Evolutionary conservation across 2,797 vertebrate genomes (phyloP).

Genomic region (Coregonus suidteri): DNA sequence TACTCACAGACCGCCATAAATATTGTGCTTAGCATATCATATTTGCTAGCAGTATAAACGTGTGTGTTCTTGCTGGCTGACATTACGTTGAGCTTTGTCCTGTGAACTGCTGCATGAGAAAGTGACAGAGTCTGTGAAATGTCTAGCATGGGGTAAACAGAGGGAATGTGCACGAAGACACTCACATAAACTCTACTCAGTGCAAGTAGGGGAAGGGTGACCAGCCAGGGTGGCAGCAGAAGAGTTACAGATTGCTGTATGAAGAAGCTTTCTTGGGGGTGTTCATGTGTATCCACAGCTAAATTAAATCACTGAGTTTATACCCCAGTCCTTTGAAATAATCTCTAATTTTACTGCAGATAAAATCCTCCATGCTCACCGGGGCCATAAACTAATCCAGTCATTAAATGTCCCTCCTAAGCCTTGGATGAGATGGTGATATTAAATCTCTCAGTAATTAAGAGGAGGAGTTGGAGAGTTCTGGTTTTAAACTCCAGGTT

Average conservation of each 20-base stretch:
- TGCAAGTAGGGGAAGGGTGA: conserved; percentile 48
- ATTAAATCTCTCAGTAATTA: conserved; percentile 68
- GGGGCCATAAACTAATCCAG: conserved; percentile 63
- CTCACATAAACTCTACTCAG: background rate
- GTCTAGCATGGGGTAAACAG: conserved; percentile 9
- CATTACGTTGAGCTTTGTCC: conserved; percentile 34
- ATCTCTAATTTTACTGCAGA: conserved; percentile 66
- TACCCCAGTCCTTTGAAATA: conserved; percentile 67
- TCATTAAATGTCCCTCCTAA: conserved; percentile 76
- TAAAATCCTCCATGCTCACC: conserved; percentile 51
- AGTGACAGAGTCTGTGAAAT: conserved; percentile 8
- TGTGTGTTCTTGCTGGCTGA: conserved; percentile 8
- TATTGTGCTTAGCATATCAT: background rate
- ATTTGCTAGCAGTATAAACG: background rate
- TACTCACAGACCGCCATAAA: background rate
- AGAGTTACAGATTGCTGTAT: conserved; percentile 63
- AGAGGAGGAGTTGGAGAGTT: conserved; percentile 57
- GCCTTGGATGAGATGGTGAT: conserved; percentile 69
- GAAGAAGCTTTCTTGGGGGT: conserved; percentile 71
- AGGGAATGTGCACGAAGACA: conserved; percentile 12
- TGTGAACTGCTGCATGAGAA: background rate
- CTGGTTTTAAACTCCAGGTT: no score
- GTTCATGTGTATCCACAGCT: conserved; percentile 76
- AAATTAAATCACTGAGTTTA: conserved; percentile 75
- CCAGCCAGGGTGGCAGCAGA: conserved; percentile 33